phyloP scores from a whole-genome alignment of 2,113 vertebrate genomes.

The Cervus canadensis region DNA sequence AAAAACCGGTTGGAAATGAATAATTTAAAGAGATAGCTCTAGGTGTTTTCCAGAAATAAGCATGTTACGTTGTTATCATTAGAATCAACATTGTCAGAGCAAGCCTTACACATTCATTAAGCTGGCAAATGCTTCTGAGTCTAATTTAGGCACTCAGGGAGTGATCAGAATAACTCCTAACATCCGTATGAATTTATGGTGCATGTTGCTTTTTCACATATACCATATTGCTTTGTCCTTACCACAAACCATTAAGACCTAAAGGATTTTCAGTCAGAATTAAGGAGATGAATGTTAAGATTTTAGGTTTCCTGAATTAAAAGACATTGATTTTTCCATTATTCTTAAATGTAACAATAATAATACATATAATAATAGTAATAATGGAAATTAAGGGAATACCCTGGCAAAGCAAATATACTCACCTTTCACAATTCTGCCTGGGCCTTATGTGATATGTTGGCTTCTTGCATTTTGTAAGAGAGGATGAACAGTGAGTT shows the following conservation, averaged over 20 bases:
- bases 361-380: neutral
- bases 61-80: neutral
- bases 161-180: neutral
- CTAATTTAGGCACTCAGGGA: neutral
- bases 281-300: neutral
- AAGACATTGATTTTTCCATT: neutral
- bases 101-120: neutral
- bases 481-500: neutral
- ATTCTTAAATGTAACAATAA: neutral
- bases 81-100: neutral
- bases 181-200: neutral
- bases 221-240: neutral
- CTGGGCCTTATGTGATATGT: neutral
- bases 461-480: neutral
- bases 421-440: too few relatives aligned
- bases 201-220: neutral
- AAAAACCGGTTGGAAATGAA: constrained; percentile 27
- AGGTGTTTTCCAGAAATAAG: constrained; percentile 46
- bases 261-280: neutral
- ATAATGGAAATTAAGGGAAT: neutral
- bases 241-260: neutral
- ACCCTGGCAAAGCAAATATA: neutral
- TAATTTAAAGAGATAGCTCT: constrained; percentile 24
- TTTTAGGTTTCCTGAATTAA: neutral
- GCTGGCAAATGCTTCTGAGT: neutral